Percentiles rank a stretch among this genome's conserved stretches.
Conservation (phyloP, 1,140 invertebrate species). For the Lordiphosa clarofinis region DNA sequence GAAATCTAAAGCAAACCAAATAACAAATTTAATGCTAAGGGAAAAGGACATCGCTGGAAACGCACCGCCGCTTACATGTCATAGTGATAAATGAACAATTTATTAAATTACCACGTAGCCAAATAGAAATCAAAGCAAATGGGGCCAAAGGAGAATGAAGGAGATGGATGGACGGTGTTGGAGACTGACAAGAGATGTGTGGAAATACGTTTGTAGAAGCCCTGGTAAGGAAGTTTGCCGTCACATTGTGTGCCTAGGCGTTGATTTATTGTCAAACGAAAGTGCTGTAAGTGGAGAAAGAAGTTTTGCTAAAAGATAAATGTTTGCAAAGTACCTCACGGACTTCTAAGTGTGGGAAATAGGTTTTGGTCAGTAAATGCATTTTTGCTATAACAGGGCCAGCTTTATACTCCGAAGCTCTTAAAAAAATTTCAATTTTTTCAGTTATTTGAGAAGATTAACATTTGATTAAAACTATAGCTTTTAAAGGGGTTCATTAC, state of each 20-base stretch:
- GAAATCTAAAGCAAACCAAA: conserved; percentile 40
- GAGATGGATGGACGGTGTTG: conserved; percentile 31
- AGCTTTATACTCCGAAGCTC: no score
- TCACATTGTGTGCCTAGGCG: conserved; percentile 19
- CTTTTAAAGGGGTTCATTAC: no score
- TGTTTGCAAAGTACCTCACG: conserved; percentile 1
- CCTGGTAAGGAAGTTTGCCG: conserved; percentile 8
- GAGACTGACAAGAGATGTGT: conserved; percentile 22
- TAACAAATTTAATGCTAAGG: conserved; percentile 33
- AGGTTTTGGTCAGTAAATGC: background rate
- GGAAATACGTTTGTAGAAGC: conserved; percentile 3
- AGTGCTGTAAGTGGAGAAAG: conserved; percentile 31
- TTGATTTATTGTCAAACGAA: conserved; percentile 49
- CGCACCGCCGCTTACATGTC: conserved; percentile 46
- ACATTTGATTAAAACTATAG: no score
- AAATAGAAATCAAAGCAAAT: conserved; percentile 56
- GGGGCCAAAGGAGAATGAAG: conserved; percentile 44
- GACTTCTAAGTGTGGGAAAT: background rate
- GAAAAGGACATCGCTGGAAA: conserved; percentile 1
- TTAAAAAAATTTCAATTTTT: no score
- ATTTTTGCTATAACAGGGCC: no score
- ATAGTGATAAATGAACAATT: conserved; percentile 65
- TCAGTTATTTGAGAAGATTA: no score
- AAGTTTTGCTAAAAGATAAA: conserved; percentile 1
- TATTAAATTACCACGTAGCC: conserved; percentile 60